Conservation (phyloP, 1,140 invertebrate species). For the Apis laboriosa region DNA sequence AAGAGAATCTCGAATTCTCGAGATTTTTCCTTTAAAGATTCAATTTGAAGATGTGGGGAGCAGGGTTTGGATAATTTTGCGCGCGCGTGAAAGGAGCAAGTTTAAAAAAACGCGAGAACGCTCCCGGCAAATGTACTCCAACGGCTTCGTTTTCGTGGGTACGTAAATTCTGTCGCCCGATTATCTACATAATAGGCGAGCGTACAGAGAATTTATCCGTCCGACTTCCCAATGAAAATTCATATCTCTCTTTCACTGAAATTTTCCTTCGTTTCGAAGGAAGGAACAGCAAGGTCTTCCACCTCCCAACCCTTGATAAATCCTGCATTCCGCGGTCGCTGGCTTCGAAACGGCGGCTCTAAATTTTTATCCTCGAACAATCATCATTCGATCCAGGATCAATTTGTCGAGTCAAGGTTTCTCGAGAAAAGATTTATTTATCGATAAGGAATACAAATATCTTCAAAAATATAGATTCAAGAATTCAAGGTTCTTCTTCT, state of each 20-base stretch:
- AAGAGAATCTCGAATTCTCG: too few relatives aligned
- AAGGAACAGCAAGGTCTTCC: neutral
- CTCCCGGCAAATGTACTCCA: conserved; percentile 15
- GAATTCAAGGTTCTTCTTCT: too few relatives aligned
- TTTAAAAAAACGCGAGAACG: conserved; percentile 20
- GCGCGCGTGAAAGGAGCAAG: neutral
- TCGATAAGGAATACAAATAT: too few relatives aligned
- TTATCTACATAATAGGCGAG: conserved; percentile 48
- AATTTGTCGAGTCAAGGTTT: too few relatives aligned
- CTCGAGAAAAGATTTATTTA: too few relatives aligned
- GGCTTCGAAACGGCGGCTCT: neutral
- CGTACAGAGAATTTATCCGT: conserved; percentile 37
- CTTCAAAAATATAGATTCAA: too few relatives aligned
- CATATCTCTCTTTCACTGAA: conserved; percentile 14
- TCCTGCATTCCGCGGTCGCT: neutral
- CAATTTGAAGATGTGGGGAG: too few relatives aligned
- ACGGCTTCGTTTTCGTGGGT: conserved; percentile 36
- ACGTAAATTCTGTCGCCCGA: conserved; percentile 45
- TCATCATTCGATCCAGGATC: too few relatives aligned
- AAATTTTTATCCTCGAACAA: too few relatives aligned
- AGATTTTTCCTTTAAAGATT: too few relatives aligned
- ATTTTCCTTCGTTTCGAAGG: neutral
- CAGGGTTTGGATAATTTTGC: too few relatives aligned
- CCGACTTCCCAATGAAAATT: conserved; percentile 48
- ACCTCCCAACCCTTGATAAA: neutral